Evolutionary conservation across 2,797 vertebrate species (phyloP), one percentile per base, ranked within the genome.

Genomic region (Micropoecilia bifurca): DNA sequence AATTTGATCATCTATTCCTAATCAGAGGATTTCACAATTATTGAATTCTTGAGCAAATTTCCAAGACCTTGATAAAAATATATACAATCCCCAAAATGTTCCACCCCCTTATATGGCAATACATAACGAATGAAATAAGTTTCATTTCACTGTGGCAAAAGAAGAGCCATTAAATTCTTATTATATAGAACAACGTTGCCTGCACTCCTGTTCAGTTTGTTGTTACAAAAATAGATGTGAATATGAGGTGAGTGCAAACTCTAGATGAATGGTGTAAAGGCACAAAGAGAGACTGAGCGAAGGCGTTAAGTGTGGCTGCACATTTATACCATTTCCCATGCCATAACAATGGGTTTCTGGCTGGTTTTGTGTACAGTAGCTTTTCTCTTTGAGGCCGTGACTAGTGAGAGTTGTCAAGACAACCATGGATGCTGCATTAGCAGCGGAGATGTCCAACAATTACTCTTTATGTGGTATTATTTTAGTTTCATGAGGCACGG

Each of bases 401-500:
- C 63, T 83, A 46, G 81, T 78, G 79, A 79, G 85, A 84, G 91
- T 93, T 90, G 90, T 90, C 91, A 90, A 85, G 90, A 90, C 90
- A 92, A 91, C 88, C 86, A 79, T 57, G 71, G 84, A 82, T 85
- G 72, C 72, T 82, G 80, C 48, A 48, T 33, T 61, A 61, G 75
- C 78, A 79, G 77, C 73, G 74, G 81, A 83, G 53, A 85, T 71
- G 74, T 78, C 75, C 74, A 48, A 13, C 48, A 48, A 80, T 78
- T 85, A 71, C n/a, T 50, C 57, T 83, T 46, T 46, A 25, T 82
- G 61, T 82, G 47, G 50, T 39, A 76, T 74, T 72, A 20, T 74
- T 53, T 73, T 71, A 69, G 47, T 81, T 73, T 33, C n/a, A 47
- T 59, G 48, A 48, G 78, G 73, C 33, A 71, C 28, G 46, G 76